These are phyloP conservation scores for Melospiza georgiana DNA, from an alignment of 2,113 vertebrate species.

Conservation along the genomic window DNA sequence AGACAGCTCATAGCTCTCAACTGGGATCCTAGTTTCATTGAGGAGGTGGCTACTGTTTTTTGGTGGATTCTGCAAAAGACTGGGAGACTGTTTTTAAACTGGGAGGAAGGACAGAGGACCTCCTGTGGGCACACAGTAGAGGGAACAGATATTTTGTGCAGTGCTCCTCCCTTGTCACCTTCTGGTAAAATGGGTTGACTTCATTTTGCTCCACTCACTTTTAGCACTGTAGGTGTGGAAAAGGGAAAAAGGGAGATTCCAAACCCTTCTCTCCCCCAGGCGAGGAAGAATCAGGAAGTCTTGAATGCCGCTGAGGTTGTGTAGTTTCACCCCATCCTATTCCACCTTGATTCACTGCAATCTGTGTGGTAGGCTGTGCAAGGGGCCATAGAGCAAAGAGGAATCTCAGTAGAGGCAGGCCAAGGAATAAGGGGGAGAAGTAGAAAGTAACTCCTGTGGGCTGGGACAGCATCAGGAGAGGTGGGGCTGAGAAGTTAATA, in stretches of 20 bases:
- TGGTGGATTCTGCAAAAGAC: background rate
- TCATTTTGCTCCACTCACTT: background rate
- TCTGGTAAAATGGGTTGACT: background rate
- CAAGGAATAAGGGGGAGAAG: background rate
- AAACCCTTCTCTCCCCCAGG: background rate
- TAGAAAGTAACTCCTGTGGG: background rate
- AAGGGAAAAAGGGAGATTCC: background rate
- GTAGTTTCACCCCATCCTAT: background rate
- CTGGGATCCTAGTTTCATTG: background rate
- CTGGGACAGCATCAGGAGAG: background rate
- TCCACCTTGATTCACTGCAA: background rate
- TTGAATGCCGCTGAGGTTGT: background rate
- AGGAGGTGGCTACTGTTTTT: background rate
- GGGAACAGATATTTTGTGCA: background rate
- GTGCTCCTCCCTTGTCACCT: background rate
- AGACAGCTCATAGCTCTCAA: background rate
- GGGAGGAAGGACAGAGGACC: background rate
- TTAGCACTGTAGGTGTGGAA: background rate
- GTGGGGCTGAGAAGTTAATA: background rate
- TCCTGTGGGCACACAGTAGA: background rate
- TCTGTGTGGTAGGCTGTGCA: rapidly evolving
- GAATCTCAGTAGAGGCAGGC: background rate
- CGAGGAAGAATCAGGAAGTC: background rate
- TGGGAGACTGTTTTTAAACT: background rate
- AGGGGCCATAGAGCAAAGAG: background rate